A percentile compares a stretch with the other conserved stretches of the same genome.
Conservation (phyloP, 1,140 invertebrate genomes). For the Drosophila parabipectinata region DNA sequence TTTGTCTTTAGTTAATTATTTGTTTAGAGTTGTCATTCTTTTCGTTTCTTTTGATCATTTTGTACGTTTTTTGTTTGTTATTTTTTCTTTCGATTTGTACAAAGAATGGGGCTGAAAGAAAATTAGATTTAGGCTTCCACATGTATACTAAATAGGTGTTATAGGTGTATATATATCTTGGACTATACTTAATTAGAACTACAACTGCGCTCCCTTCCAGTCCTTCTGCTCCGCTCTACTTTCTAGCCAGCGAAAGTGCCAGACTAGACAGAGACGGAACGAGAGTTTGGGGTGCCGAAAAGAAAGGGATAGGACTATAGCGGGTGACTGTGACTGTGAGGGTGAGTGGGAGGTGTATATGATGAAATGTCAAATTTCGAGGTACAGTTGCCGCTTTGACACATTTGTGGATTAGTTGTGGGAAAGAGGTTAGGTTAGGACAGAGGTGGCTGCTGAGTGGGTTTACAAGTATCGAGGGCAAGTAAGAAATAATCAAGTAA, state of each 20-base stretch:
- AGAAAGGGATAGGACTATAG: slow-evolving; percentile 36
- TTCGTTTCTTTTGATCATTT: slow-evolving; percentile 40
- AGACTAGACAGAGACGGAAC: slow-evolving; percentile 25
- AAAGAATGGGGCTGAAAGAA: slow-evolving; percentile 73
- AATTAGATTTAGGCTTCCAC: slow-evolving; percentile 44
- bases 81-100: slow-evolving; percentile 69
- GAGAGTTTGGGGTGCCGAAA: slow-evolving; percentile 4
- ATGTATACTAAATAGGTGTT: neutral
- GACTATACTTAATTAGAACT: slow-evolving; percentile 41
- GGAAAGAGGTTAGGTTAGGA: too few relatives aligned
- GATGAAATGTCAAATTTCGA: neutral
- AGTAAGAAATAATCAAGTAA: slow-evolving; percentile 1
- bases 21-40: slow-evolving; percentile 30
- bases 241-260: slow-evolving; percentile 4
- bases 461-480: slow-evolving; percentile 20
- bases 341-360: neutral
- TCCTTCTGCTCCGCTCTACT: slow-evolving; percentile 8
- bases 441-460: neutral
- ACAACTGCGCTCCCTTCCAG: neutral
- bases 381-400: neutral
- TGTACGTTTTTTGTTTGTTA: slow-evolving; percentile 52
- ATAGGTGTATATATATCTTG: slow-evolving; percentile 22
- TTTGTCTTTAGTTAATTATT: slow-evolving; percentile 11
- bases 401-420: slow-evolving; percentile 1
- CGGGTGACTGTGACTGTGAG: neutral